Conservation (phyloP, 2,888 invertebrate species). For the Ditylenchus weischeri region DNA sequence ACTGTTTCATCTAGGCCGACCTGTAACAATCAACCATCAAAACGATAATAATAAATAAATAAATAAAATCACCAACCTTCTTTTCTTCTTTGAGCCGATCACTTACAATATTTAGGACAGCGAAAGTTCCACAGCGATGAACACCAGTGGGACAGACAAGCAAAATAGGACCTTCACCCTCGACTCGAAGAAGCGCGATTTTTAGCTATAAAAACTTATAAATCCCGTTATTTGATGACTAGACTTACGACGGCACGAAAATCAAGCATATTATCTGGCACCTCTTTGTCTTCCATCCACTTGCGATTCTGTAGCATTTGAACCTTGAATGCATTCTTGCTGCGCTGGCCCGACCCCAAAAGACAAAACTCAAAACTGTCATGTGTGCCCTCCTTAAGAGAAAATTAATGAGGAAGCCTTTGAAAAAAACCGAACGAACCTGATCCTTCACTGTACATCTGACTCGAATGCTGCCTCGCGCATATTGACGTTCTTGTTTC, state of each 20-base stretch:
- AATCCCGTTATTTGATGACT: background rate
- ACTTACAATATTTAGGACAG: constrained; percentile 28
- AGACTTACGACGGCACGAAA: constrained; percentile 25
- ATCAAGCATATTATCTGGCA: constrained; percentile 31
- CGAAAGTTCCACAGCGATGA: constrained; percentile 31
- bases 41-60: background rate
- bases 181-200: constrained; percentile 24
- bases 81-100: constrained; percentile 27
- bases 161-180: constrained; percentile 20
- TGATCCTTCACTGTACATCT: constrained; percentile 20
- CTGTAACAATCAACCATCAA: constrained; percentile 12
- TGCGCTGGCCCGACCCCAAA: constrained; percentile 14
- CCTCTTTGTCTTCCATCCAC: constrained; percentile 28
- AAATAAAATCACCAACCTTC: constrained; percentile 19
- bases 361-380: constrained; percentile 24
- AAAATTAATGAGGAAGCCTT: too few species aligned
- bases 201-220: constrained; percentile 21
- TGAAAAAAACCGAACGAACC: too few species aligned
- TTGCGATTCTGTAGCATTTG: constrained; percentile 23
- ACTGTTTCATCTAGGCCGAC: constrained; percentile 29
- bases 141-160: constrained; percentile 30
- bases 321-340: background rate
- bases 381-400: constrained; percentile 28
- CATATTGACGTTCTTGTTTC: constrained; percentile 27
- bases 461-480: constrained; percentile 15